Base-by-base conservation (phyloP, 2,797 vertebrate genomes). In the Falco peregrinus region DNA sequence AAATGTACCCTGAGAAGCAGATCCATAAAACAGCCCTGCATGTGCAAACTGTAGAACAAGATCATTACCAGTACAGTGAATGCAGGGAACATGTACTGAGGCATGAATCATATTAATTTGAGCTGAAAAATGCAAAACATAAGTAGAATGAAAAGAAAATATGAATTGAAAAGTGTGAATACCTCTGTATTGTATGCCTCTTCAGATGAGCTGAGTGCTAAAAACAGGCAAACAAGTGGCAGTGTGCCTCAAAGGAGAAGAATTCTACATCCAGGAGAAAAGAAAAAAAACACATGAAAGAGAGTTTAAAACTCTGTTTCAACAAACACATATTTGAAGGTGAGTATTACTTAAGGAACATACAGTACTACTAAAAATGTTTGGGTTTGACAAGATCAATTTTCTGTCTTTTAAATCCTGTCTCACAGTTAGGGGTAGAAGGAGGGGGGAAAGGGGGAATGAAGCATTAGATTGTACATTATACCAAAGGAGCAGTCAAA, bases 281-380 rank as follows among this genome's bases (percentile, higher is more conserved):
- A 90, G 71, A 89, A 90, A 88, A 37, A 37, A 37, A 37, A 37
- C 10, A 37, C 21, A 39, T 71, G 81, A 86, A 89, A 88, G 86
- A 91, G 75, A 73, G 56, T 6, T 86, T 71, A 50, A 39, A 65
- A 43, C 18, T 21, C 9, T 45, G 5, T 60, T 95, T 65, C 77
- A 91, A 78, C 22, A 71, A 75, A 84, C 57, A 89, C 67, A 10
- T 67, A 19, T 50, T 79, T 84, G 91, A 57, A 96, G 60, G 53
- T 80, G 73, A 82, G 64, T 84, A 14, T 45, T 69, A 64, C 33
- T 75, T 24, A 94, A 76, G 83, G 83, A 64, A 80, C 37, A 53
- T 81, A 91, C n/a, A 85, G 33, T 87, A 81, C 13, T 80, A 74
- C 86, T 92, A 90, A 73, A 93, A 95, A 65, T n/a, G 48, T 93